Evolutionary conservation across 1,140 invertebrate species (phyloP).

Genomic region (Paraescarpia echinospica): DNA sequence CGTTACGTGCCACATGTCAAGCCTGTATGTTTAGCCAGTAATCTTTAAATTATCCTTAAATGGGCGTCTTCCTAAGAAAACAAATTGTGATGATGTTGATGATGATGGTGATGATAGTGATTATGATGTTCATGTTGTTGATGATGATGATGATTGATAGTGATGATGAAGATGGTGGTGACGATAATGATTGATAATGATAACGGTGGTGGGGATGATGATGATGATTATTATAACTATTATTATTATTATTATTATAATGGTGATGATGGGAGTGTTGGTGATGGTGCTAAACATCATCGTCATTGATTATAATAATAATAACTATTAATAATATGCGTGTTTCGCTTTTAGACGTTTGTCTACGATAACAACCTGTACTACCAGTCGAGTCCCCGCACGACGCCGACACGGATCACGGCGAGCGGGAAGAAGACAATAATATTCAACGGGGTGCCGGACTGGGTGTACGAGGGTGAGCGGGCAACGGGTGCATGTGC

Average conservation of each 20-base stretch:
- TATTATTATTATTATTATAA: too few relatives aligned
- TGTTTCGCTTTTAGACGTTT: constrained; percentile 63
- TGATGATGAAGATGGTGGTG: background rate
- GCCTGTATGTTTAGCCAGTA: too few relatives aligned
- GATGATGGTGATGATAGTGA: too few relatives aligned
- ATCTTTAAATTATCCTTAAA: too few relatives aligned
- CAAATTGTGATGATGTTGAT: too few relatives aligned
- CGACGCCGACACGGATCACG: constrained; percentile 57
- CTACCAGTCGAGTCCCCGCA: constrained; percentile 66
- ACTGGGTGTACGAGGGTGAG: constrained; percentile 94
- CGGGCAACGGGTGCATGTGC: background rate
- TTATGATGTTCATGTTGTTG: background rate
- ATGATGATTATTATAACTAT: too few relatives aligned
- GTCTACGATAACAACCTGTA: constrained; percentile 89
- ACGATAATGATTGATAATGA: background rate
- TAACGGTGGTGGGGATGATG: too few relatives aligned
- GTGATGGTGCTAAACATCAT: too few relatives aligned
- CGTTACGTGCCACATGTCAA: too few relatives aligned
- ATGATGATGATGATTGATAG: background rate
- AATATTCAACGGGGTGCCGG: constrained; percentile 86
- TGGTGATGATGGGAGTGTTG: too few relatives aligned
- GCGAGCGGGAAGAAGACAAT: constrained; percentile 73
- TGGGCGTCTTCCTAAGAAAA: too few relatives aligned
- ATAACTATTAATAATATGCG: background rate
- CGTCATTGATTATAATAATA: too few relatives aligned